Evolutionary conservation across 2,113 vertebrate genomes (phyloP).

Genomic region (Thalassarche chlororhynchos): DNA sequence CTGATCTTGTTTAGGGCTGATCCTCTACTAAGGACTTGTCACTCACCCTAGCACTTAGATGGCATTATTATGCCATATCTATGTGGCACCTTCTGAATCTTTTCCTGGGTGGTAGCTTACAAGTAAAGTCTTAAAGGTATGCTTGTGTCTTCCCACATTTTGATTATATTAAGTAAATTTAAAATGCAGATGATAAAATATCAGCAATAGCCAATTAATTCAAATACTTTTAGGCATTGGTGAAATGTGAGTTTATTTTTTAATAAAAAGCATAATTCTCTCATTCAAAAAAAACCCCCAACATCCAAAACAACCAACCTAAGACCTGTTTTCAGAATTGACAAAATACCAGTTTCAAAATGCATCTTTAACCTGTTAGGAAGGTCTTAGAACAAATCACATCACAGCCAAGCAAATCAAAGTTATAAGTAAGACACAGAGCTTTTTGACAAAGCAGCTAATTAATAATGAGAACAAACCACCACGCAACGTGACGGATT

Average conservation of each 20-base stretch:
- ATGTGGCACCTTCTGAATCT: not conserved
- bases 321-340: not conserved
- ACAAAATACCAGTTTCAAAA: rapidly evolving
- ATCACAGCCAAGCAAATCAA: not conserved
- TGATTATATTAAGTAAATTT: not conserved
- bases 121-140: not conserved
- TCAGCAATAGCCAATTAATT: not conserved
- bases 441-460: not conserved
- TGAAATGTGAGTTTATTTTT: not conserved
- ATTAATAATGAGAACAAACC: not conserved
- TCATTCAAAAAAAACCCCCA: not conserved
- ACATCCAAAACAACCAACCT: not conserved
- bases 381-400: not conserved
- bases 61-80: not conserved
- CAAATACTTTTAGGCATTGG: not conserved
- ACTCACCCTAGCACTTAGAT: not conserved
- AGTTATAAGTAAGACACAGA: not conserved
- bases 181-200: not conserved
- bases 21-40: not conserved
- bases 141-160: not conserved
- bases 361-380: not conserved
- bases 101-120: not conserved
- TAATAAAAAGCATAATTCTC: not conserved
- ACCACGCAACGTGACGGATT: rapidly evolving
- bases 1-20: not conserved